Evolutionary conservation across 2,797 vertebrate species (phyloP).

Genomic region (Oryzias sinensis): DNA sequence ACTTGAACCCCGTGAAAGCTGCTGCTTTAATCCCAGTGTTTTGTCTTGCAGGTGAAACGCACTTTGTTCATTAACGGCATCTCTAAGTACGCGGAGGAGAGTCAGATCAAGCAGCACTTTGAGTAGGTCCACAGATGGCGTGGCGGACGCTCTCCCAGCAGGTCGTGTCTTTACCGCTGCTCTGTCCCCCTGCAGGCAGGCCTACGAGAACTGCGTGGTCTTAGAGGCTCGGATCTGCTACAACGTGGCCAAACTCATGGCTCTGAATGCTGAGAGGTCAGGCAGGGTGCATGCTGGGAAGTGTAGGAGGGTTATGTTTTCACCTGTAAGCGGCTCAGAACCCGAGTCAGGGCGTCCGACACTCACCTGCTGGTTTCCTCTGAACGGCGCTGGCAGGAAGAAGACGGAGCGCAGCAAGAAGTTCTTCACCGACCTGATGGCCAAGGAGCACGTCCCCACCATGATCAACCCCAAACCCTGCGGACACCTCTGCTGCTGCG

Average conservation of each 20-base stretch:
- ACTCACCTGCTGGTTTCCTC: too few relatives aligned
- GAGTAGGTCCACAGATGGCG: slow-evolving; percentile 80
- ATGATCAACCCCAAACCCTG: slow-evolving; percentile 98
- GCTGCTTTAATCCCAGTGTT: neutral
- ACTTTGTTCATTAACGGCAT: slow-evolving; percentile 96
- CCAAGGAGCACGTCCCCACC: slow-evolving; percentile 88
- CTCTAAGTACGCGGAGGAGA: slow-evolving; percentile 93
- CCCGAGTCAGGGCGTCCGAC: too few relatives aligned
- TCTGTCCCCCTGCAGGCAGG: slow-evolving; percentile 77
- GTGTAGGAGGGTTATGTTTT: too few relatives aligned
- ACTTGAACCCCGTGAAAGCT: neutral
- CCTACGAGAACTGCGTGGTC: slow-evolving; percentile 91
- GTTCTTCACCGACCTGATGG: slow-evolving; percentile 92
- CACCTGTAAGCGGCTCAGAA: too few relatives aligned
- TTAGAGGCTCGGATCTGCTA: slow-evolving; percentile 94
- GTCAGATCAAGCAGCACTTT: slow-evolving; percentile 96
- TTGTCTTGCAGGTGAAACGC: slow-evolving; percentile 86
- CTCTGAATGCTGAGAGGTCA: slow-evolving; percentile 90
- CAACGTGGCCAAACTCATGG: slow-evolving; percentile 93
- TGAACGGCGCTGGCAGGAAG: slow-evolving; percentile 76
- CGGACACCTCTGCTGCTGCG: slow-evolving; percentile 94
- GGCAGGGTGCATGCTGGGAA: slow-evolving; percentile 23
- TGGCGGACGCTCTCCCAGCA: too few relatives aligned
- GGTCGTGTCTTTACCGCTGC: neutral
- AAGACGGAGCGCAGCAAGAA: slow-evolving; percentile 93